These are phyloP conservation scores for Pleuronectes platessa DNA, from an alignment of 2,113 vertebrate species.

Conservation along the genomic window DNA sequence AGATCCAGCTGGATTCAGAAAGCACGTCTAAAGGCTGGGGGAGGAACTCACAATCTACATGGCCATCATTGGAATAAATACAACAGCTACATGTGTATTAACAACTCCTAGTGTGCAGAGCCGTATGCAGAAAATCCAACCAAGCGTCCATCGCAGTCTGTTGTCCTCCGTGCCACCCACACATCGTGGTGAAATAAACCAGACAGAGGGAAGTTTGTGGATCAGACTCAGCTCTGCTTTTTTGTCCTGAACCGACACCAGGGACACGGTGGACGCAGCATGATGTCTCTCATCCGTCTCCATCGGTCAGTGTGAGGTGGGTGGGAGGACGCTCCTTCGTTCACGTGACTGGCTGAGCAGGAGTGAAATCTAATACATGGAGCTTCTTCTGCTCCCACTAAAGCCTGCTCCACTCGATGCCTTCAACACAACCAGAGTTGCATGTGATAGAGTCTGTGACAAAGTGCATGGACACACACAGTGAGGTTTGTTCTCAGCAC, in stretches of 20 bases:
- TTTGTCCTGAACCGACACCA: constrained; percentile 4
- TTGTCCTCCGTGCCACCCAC: constrained; percentile 33
- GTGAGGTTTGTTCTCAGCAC: constrained; percentile 3
- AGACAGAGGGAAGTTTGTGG: constrained; percentile 5
- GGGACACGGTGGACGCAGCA: constrained; percentile 1
- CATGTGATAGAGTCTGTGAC: constrained; percentile 25
- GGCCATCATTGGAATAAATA: constrained; percentile 60
- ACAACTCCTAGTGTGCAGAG: constrained; percentile 34
- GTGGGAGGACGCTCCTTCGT: constrained; percentile 4
- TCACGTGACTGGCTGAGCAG: constrained; percentile 15
- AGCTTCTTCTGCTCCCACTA: constrained; percentile 23
- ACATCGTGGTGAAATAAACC: constrained; percentile 28
- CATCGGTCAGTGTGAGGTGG: constrained; percentile 10
- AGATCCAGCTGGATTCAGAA: constrained; percentile 37
- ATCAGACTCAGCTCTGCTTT: background rate
- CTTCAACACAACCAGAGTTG: constrained; percentile 41
- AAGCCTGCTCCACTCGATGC: constrained; percentile 52
- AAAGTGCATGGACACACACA: background rate
- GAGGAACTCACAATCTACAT: constrained; percentile 53
- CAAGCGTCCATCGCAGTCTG: constrained; percentile 8
- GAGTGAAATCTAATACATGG: constrained; percentile 26
- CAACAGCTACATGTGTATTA: constrained; percentile 48
- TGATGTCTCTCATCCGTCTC: background rate
- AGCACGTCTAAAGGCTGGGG: constrained; percentile 48
- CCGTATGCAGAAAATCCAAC: constrained; percentile 30